A percentile compares a stretch with the other conserved stretches of the same genome.
phyloP scores from a whole-genome alignment of 2,797 vertebrate genomes.

The Dromococcyx pavoninus region DNA sequence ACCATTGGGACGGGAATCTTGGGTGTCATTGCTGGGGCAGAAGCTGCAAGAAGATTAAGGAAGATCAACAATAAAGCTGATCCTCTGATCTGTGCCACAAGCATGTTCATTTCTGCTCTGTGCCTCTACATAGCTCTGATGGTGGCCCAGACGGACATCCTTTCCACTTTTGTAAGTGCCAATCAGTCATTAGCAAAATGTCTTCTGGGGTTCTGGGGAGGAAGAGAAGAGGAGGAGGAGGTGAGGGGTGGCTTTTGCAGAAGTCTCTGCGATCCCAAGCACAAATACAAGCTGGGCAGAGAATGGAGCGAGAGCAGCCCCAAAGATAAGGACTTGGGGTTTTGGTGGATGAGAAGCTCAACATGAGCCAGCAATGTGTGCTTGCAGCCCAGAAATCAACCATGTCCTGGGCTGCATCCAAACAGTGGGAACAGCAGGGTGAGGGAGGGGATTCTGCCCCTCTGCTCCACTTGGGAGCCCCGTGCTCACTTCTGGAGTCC shows the following conservation, averaged over 20 bases:
- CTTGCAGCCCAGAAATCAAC: too few relatives aligned
- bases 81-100: conserved; percentile 87
- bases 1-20: conserved; percentile 84
- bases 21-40: conserved; percentile 83
- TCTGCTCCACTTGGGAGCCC: too few relatives aligned
- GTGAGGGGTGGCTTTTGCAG: neutral
- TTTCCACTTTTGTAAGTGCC: conserved; percentile 84
- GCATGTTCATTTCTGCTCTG: conserved; percentile 82
- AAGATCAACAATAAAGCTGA: conserved; percentile 80
- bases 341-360: too few relatives aligned
- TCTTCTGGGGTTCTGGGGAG: neutral
- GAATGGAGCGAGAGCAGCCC: too few relatives aligned
- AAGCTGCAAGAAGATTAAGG: conserved; percentile 77
- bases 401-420: too few relatives aligned
- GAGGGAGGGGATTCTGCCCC: too few relatives aligned
- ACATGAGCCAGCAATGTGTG: too few relatives aligned
- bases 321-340: too few relatives aligned
- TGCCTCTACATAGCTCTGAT: conserved; percentile 84
- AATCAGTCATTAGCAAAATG: neutral
- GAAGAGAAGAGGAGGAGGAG: neutral
- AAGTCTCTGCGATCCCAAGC: neutral
- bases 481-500: too few relatives aligned
- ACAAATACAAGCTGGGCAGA: too few relatives aligned
- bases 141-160: conserved; percentile 79
- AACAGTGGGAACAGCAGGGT: too few relatives aligned